A percentile compares a stretch with the other conserved stretches of the same genome.
Evolutionary conservation across 2,113 vertebrate species (phyloP).

Genomic region (Boulengeromyrus knoepffleri): DNA sequence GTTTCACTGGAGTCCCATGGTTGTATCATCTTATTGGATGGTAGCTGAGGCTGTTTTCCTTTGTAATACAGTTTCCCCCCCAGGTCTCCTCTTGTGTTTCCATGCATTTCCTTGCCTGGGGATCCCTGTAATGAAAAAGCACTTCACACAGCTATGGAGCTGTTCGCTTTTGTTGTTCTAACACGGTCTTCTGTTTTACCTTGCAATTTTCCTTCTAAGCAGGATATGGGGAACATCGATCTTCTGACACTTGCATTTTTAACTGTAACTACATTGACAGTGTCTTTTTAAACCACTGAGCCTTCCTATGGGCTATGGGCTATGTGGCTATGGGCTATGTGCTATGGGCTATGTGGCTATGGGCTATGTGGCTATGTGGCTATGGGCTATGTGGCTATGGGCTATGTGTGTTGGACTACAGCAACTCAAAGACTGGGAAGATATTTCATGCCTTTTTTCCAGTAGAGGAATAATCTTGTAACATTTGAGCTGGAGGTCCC

Average conservation of each 20-base stretch:
- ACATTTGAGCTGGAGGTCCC: not conserved
- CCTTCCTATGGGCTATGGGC: not conserved
- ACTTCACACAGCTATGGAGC: slow-evolving; percentile 58
- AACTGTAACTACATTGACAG: not conserved
- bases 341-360: not conserved
- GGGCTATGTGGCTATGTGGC: not conserved
- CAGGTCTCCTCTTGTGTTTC: not conserved
- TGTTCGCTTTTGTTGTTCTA: slow-evolving; percentile 59
- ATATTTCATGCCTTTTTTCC: not conserved
- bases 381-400: no score
- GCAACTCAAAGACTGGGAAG: not conserved
- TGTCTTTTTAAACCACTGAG: not conserved
- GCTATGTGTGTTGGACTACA: not conserved
- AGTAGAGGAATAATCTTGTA: not conserved
- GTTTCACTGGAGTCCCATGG: not conserved
- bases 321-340: no score
- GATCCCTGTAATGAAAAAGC: slow-evolving; percentile 34
- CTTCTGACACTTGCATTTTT: not conserved
- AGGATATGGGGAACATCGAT: slow-evolving; percentile 45
- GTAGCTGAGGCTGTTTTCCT: not conserved
- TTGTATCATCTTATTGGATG: not conserved
- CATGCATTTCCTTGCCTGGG: slow-evolving; percentile 25
- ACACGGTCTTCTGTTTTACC: slow-evolving; percentile 45
- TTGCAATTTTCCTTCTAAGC: slow-evolving; percentile 54
- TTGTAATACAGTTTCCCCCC: not conserved